Conservation (phyloP, 2,888 invertebrate species). For the Lasioglossum villosulum region DNA sequence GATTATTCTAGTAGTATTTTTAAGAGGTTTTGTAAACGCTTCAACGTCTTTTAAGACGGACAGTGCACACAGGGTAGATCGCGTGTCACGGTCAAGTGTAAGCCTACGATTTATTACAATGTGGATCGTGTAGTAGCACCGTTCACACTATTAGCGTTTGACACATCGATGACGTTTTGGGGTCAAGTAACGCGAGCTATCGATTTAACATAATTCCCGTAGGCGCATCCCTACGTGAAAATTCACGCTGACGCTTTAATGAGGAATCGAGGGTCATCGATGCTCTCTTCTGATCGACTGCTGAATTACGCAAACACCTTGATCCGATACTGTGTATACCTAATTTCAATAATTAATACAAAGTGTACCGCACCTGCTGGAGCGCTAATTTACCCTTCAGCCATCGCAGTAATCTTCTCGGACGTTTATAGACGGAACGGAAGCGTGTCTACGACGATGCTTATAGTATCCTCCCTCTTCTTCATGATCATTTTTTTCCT, state of each 20-base stretch:
- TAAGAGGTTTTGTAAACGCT: not conserved
- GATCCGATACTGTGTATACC: not conserved
- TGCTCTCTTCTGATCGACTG: conserved; percentile 11
- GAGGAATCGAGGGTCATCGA: conserved; percentile 16
- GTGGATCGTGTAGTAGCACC: not conserved
- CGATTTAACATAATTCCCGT: conserved; percentile 51
- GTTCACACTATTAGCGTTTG: conserved; percentile 32
- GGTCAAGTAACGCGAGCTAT: conserved; percentile 58
- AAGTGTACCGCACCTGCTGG: not conserved
- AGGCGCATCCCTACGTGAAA: conserved; percentile 25
- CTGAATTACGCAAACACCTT: conserved; percentile 12
- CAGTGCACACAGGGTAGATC: not conserved
- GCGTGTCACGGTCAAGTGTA: conserved; percentile 46
- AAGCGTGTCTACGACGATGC: not conserved
- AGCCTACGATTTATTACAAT: not conserved
- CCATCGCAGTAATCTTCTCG: not conserved
- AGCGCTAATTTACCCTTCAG: not conserved
- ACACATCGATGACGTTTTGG: conserved; percentile 48
- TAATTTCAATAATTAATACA: conserved; percentile 21
- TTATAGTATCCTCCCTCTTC: not conserved
- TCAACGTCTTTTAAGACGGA: not conserved
- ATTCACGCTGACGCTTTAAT: conserved; percentile 38
- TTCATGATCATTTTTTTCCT: not conserved
- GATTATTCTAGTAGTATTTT: not conserved
- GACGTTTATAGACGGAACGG: not conserved